Evolutionary conservation across 2,888 invertebrate genomes (phyloP).

Genomic region (Tortrix viridana): DNA sequence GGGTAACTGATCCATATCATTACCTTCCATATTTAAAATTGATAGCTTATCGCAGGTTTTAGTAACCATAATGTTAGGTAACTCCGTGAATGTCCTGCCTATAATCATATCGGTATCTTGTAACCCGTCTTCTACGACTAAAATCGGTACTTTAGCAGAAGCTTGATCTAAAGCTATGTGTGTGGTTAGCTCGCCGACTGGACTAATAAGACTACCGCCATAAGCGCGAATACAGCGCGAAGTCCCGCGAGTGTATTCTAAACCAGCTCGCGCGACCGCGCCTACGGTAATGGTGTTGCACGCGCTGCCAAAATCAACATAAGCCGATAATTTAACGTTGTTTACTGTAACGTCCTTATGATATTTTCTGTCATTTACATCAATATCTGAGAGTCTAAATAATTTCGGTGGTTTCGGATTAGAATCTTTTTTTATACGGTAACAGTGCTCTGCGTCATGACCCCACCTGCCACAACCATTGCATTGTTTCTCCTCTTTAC

Average conservation of each 20-base stretch:
- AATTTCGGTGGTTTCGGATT: constrained; percentile 3
- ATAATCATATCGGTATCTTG: constrained; percentile 22
- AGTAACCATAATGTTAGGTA: constrained; percentile 3
- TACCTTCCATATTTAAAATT: neutral
- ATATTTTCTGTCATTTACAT: constrained; percentile 19
- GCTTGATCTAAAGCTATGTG: constrained; percentile 2
- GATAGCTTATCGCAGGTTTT: constrained; percentile 14
- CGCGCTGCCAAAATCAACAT: constrained; percentile 15
- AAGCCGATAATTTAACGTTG: neutral
- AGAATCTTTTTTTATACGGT: constrained; percentile 3
- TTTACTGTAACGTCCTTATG: neutral
- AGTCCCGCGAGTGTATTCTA: neutral
- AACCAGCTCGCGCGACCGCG: constrained; percentile 3
- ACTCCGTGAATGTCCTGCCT: constrained; percentile 13
- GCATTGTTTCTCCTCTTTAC: constrained; percentile 6
- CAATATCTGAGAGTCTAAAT: constrained; percentile 11
- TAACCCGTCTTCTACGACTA: constrained; percentile 11
- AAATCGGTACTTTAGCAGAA: constrained; percentile 3
- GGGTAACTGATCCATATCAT: neutral
- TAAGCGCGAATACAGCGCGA: constrained; percentile 13
- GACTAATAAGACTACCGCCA: constrained; percentile 13
- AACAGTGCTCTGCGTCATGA: neutral
- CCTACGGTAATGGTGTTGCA: constrained; percentile 13
- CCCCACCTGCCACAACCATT: constrained; percentile 12
- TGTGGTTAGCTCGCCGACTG: constrained; percentile 9